Base-by-base conservation (phyloP, 2,797 vertebrate species). In the Anguilla marmorata region DNA sequence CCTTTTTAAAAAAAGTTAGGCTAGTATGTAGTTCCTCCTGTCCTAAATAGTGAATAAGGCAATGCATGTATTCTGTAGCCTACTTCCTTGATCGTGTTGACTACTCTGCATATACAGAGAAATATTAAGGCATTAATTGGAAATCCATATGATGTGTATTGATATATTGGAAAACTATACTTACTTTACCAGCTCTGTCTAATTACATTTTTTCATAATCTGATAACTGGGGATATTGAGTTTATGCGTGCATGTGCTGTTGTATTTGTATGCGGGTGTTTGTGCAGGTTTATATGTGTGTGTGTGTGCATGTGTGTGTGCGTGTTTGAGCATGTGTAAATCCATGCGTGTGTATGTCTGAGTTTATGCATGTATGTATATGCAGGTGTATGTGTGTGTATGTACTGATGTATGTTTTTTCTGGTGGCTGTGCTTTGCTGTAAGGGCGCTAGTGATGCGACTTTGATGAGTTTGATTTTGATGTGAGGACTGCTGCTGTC, bases 11-110 rank as follows among this genome's bases (percentile, higher is more conserved):
- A 94, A 94, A 92, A 92, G 93, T 90, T 92, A 89, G 92, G 94
- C 93, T 95, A 95, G 95, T 94, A 94, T 94, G 95, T 94, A 93
- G 30, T 37, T 94, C 92, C 93, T 93, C 90, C 93, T 94, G 92
- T 93, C 94, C 94, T 93, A 94, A 93, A 91, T 92, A 89, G 90
- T 86, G 93, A 87, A 93, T 6, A 24, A 24, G 60, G 24, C 60
- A 63, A 63, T 63, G 19, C 5, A 21, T 63, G 5, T 63, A 63
- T 45, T 45, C 41, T 45, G 41, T 45, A 63, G 16, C 21, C 5
- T 63, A 63, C 52, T 54, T 54, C 52, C 11, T 54, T 54, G 52
- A 54, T 54, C 52, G 9, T 11, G 52, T 54, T 54, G 9, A 2
- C 52, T 54, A 54, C 52, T 11, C 14, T 58, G 56, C 14, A 58